A percentile compares a stretch with the other conserved stretches of the same genome.
Evolutionary conservation across 2,888 invertebrate genomes (phyloP).

Genomic region (Hololepta plana): DNA sequence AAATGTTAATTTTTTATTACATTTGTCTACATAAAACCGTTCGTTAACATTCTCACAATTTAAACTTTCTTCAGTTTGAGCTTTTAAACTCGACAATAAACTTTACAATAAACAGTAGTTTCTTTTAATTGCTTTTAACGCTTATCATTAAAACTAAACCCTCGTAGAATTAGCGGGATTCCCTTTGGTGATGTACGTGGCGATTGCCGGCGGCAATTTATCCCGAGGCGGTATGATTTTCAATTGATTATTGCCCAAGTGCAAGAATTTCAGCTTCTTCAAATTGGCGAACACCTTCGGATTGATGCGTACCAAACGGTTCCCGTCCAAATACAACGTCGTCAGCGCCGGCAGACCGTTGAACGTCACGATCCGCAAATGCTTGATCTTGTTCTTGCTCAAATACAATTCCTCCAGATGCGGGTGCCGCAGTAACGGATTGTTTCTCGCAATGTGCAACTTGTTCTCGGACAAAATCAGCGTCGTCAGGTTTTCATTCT

Average conservation of each 20-base stretch:
- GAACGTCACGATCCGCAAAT: conserved; percentile 15
- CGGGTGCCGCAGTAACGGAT: too few species aligned
- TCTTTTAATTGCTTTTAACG: too few species aligned
- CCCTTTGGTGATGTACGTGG: too few species aligned
- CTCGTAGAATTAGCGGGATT: too few species aligned
- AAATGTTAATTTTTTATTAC: too few species aligned
- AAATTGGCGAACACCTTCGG: conserved; percentile 14
- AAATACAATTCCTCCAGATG: conserved; percentile 17
- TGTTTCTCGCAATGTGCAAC: conserved; percentile 13
- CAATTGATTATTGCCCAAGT: conserved; percentile 16
- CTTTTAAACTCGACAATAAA: too few species aligned
- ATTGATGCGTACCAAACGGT: conserved; percentile 13
- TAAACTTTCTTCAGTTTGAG: too few species aligned
- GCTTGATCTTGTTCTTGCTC: conserved; percentile 16
- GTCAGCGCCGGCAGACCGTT: conserved; percentile 14
- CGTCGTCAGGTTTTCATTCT: conserved; percentile 13
- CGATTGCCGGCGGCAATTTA: too few species aligned
- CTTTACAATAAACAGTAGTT: too few species aligned
- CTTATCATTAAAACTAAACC: too few species aligned
- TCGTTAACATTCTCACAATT: too few species aligned
- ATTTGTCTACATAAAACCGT: too few species aligned
- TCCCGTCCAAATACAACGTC: conserved; percentile 20
- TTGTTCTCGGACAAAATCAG: conserved; percentile 14
- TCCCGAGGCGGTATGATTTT: conserved; percentile 8
- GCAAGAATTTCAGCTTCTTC: conserved; percentile 16